A percentile compares a stretch with the other conserved stretches of the same genome.
Conservation (phyloP, 2,113 vertebrate genomes). For the Synchiropus splendidus region DNA sequence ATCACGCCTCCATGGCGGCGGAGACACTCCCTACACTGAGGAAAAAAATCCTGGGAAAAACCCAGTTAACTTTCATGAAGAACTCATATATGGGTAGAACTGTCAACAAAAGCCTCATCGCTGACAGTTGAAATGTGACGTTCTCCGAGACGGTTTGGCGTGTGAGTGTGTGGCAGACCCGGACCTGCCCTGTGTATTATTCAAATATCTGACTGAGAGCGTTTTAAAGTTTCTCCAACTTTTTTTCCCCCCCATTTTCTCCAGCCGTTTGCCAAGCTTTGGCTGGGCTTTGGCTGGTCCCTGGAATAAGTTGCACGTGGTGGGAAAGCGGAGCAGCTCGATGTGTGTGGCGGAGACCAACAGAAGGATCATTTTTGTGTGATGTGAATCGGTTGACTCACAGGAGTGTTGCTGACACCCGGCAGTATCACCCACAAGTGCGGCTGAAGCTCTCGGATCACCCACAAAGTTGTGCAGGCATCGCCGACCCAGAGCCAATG, state of each 20-base stretch:
- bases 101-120: constrained; percentile 41
- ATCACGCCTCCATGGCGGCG: too few species aligned
- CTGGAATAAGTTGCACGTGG: constrained; percentile 65
- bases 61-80: too few species aligned
- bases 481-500: constrained; percentile 2
- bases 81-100: constrained; percentile 14
- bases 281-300: constrained; percentile 54
- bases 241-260: constrained; percentile 17
- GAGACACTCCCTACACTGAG: too few species aligned
- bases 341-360: constrained; percentile 48
- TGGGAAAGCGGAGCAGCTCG: constrained; percentile 48
- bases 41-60: too few species aligned
- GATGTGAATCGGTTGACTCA: constrained; percentile 48
- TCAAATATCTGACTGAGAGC: constrained; percentile 44
- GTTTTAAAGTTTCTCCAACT: constrained; percentile 57
- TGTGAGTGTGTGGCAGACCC: constrained; percentile 50
- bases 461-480: constrained; percentile 24
- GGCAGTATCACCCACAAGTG: constrained; percentile 29
- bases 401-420: constrained; percentile 47
- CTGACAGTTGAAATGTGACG: constrained; percentile 42
- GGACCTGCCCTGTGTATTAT: constrained; percentile 48
- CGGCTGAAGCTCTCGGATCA: constrained; percentile 33
- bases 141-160: constrained; percentile 30
- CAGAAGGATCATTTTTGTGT: constrained; percentile 45
- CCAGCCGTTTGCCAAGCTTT: constrained; percentile 39